Conservation (phyloP, 2,888 invertebrate species). For the Oxycera nigricornis region DNA sequence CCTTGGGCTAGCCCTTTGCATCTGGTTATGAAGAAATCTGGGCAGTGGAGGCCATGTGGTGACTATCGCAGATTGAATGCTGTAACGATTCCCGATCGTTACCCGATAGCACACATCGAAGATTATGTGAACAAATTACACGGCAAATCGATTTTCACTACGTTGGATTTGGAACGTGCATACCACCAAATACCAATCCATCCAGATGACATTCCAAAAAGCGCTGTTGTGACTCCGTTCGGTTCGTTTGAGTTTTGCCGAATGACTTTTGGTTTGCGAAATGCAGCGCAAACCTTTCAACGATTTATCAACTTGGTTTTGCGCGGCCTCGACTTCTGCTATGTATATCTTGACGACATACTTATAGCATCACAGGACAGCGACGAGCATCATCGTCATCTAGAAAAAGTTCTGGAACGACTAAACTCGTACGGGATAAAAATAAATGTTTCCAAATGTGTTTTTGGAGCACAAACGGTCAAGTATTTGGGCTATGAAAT, state of each 20-base stretch:
- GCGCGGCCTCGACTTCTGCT: background rate
- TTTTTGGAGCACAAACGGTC: too few relatives aligned
- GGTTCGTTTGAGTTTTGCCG: background rate
- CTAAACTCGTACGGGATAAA: too few relatives aligned
- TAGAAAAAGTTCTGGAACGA: too few relatives aligned
- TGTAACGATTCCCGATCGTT: constrained; percentile 52
- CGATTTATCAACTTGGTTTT: background rate
- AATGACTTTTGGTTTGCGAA: background rate
- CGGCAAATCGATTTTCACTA: background rate
- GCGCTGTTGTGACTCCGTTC: background rate
- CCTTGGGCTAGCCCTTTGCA: constrained; percentile 57
- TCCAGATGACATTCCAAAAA: background rate
- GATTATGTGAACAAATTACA: constrained; percentile 42
- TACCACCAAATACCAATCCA: background rate
- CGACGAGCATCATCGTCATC: too few relatives aligned
- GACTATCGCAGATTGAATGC: constrained; percentile 52
- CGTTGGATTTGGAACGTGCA: background rate
- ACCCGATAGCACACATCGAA: constrained; percentile 52
- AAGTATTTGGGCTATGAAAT: too few relatives aligned
- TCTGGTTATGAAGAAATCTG: constrained; percentile 48
- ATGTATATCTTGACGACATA: background rate
- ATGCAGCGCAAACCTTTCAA: constrained; percentile 3
- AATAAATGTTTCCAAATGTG: too few relatives aligned
- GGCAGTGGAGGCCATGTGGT: constrained; percentile 51
- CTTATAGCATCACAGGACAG: background rate